Evolutionary conservation across 2,797 vertebrate genomes (phyloP).

Genomic region (Oreonectes daqikongensis): DNA sequence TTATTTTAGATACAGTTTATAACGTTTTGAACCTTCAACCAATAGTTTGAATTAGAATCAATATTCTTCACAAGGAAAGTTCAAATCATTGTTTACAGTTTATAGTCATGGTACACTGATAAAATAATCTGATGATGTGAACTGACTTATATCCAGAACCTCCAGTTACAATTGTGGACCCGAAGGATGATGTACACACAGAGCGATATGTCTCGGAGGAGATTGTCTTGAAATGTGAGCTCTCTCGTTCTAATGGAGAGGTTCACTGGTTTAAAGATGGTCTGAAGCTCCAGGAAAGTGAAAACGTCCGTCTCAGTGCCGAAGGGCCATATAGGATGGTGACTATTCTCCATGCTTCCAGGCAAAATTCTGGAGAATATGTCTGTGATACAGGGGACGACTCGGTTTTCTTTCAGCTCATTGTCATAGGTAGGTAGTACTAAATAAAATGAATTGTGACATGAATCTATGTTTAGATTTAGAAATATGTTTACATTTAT

Average conservation of each 20-base stretch:
- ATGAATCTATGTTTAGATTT: neutral
- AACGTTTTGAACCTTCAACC: too few species aligned
- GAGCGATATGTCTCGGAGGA: slow-evolving; percentile 72
- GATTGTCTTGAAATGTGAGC: slow-evolving; percentile 83
- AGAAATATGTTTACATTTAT: too few species aligned
- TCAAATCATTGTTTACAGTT: neutral
- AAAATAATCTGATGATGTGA: neutral
- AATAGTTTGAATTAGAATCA: too few species aligned
- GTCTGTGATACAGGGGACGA: slow-evolving; percentile 87
- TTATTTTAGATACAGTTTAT: neutral
- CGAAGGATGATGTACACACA: slow-evolving; percentile 81
- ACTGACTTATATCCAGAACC: slow-evolving; percentile 74
- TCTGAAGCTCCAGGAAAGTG: slow-evolving; percentile 72
- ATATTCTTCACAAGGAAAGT: too few species aligned
- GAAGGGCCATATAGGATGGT: slow-evolving; percentile 79
- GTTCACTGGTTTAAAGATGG: slow-evolving; percentile 90
- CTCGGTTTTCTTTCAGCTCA: slow-evolving; percentile 87
- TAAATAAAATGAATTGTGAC: neutral
- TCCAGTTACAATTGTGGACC: slow-evolving; percentile 83
- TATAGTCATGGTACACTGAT: neutral
- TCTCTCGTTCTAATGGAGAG: slow-evolving; percentile 75
- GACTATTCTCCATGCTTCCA: slow-evolving; percentile 70
- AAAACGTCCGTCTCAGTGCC: slow-evolving; percentile 69
- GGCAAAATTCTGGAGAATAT: slow-evolving; percentile 83
- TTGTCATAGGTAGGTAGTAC: slow-evolving; percentile 78